phyloP scores from a whole-genome alignment of 2,113 vertebrate species.

The Corythoichthys haematopterus region DNA sequence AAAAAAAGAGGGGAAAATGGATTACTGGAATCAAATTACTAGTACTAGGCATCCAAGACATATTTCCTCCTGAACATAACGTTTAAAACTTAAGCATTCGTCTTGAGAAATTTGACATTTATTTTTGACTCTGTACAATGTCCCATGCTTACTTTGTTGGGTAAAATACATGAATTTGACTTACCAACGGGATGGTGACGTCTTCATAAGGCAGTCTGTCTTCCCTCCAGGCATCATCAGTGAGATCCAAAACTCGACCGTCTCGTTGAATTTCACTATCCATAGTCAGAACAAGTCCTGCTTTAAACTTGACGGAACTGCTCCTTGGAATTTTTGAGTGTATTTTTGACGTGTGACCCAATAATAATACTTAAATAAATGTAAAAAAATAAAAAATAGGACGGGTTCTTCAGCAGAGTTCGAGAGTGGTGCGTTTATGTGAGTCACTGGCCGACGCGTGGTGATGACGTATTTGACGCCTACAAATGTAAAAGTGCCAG shows the following conservation, averaged over 20 bases:
- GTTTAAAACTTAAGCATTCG: background rate
- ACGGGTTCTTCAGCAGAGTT: background rate
- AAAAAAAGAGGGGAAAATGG: background rate
- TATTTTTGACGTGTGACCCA: background rate
- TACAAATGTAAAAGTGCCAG: background rate
- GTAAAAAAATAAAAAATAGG: too few species aligned
- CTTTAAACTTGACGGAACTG: background rate
- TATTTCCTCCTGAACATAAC: too few species aligned
- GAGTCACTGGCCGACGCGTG: background rate
- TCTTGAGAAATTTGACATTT: background rate
- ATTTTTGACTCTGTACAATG: background rate
- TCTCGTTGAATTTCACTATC: conserved; percentile 96
- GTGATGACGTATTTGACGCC: conserved; percentile 13
- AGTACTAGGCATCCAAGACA: background rate
- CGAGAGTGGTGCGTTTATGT: background rate
- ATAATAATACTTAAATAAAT: background rate
- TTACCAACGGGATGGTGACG: conserved; percentile 91
- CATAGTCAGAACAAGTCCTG: conserved; percentile 63
- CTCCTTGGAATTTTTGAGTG: background rate
- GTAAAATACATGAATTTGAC: background rate
- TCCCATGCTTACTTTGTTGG: background rate
- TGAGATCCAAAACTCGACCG: conserved; percentile 91
- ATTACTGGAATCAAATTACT: conserved; percentile 1
- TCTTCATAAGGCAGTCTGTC: conserved; percentile 93
- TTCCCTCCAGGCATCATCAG: conserved; percentile 96